Evolutionary conservation across 2,113 vertebrate genomes (phyloP).

Genomic region (Entosphenus tridentatus): DNA sequence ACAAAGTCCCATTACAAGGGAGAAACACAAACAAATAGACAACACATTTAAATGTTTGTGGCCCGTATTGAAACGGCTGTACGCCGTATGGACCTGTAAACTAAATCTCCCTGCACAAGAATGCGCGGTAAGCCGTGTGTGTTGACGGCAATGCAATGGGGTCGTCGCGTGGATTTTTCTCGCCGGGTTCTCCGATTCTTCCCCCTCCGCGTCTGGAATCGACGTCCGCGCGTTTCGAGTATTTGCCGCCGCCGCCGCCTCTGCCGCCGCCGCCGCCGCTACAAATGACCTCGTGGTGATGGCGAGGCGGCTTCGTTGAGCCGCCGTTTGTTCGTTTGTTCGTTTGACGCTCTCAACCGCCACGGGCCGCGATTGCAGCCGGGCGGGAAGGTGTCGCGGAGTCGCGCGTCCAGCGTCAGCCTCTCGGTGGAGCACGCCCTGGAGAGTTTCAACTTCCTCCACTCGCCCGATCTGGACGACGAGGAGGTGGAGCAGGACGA

Average conservation of each 20-base stretch:
- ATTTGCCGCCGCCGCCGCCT: neutral
- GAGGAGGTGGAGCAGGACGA: slow-evolving; percentile 20
- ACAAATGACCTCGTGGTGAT: neutral
- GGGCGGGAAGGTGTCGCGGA: slow-evolving; percentile 23
- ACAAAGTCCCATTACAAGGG: too few species aligned
- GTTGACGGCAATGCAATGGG: too few species aligned
- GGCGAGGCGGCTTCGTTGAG: neutral
- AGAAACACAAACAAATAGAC: too few species aligned
- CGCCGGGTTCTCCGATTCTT: too few species aligned
- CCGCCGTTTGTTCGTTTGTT: neutral
- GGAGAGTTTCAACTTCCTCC: slow-evolving; percentile 85
- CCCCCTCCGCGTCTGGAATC: neutral
- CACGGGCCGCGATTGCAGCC: neutral
- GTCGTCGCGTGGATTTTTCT: too few species aligned
- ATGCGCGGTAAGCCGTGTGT: too few species aligned
- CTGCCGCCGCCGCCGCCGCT: neutral
- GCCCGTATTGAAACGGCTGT: too few species aligned
- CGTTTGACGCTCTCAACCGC: neutral
- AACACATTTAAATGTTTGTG: too few species aligned
- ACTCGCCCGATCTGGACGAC: slow-evolving; percentile 54
- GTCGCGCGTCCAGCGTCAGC: slow-evolving; percentile 59
- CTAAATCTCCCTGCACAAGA: too few species aligned
- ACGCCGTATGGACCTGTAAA: too few species aligned
- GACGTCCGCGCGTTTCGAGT: neutral
- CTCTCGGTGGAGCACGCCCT: slow-evolving; percentile 65